Evolutionary conservation across 2,797 vertebrate species (phyloP).

Genomic region (Emydoidea blandingii): DNA sequence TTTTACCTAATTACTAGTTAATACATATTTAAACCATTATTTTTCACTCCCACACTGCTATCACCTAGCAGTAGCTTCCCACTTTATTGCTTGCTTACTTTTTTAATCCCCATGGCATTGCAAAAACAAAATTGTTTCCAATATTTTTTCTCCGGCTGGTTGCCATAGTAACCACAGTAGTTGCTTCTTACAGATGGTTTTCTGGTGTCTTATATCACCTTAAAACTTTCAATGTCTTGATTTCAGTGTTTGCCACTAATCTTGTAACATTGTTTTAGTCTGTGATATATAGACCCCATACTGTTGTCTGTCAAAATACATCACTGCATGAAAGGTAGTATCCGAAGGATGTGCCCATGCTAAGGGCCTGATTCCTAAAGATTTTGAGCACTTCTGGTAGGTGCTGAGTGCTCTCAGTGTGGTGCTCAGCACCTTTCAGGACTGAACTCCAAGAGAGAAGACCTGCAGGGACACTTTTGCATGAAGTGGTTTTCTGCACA

Average conservation of each 20-base stretch:
- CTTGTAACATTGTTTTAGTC: slow-evolving; percentile 17
- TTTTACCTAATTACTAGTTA: slow-evolving; percentile 55
- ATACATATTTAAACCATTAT: slow-evolving; percentile 21
- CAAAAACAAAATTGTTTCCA: not conserved
- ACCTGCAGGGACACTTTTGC: not conserved
- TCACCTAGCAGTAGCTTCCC: not conserved
- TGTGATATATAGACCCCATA: slow-evolving; percentile 2
- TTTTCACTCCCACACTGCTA: not conserved
- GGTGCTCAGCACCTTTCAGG: not conserved
- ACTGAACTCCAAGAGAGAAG: not conserved
- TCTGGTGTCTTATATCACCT: not conserved
- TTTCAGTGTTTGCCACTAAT: slow-evolving; percentile 34
- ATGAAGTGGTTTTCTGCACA: fast-evolving
- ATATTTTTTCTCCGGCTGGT: not conserved
- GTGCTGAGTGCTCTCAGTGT: not conserved
- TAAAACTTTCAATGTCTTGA: slow-evolving; percentile 15
- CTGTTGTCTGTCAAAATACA: not conserved
- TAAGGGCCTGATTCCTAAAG: not conserved
- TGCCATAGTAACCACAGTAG: slow-evolving; percentile 8
- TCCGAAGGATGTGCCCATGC: not conserved
- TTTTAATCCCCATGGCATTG: not conserved
- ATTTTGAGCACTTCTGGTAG: not conserved
- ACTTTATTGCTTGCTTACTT: slow-evolving; percentile 6
- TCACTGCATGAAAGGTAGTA: not conserved
- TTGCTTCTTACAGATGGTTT: not conserved